A percentile compares a stretch with the other conserved stretches of the same genome.
phyloP scores from a whole-genome alignment of 2,113 vertebrate genomes.

The Sylvia atricapilla region DNA sequence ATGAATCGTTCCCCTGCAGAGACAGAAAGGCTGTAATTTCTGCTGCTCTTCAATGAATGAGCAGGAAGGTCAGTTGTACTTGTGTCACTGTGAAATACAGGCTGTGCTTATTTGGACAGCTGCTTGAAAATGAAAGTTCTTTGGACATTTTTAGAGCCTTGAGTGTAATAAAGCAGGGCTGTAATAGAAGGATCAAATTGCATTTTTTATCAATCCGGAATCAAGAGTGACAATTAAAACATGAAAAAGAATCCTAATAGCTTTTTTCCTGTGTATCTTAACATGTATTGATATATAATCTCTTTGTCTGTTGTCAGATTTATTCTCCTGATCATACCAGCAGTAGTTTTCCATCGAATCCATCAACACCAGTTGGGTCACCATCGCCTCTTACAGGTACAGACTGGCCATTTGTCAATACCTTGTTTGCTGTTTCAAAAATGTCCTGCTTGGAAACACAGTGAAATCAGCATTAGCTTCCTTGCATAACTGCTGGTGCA shows the following conservation, averaged over 20 bases:
- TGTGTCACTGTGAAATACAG: slow-evolving; percentile 5
- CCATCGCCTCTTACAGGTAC: slow-evolving; percentile 93
- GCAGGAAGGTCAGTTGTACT: slow-evolving; percentile 1
- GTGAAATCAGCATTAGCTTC: neutral
- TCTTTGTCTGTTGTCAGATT: slow-evolving; percentile 81
- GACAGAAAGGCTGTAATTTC: neutral
- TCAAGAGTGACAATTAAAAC: slow-evolving; percentile 49
- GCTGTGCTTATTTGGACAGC: slow-evolving; percentile 19
- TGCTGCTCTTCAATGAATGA: neutral
- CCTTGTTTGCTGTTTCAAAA: neutral
- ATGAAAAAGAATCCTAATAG: slow-evolving; percentile 55
- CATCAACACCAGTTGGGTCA: slow-evolving; percentile 95
- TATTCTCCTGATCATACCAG: slow-evolving; percentile 99
- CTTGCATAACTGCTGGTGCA: neutral
- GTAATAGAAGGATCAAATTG: slow-evolving; percentile 62
- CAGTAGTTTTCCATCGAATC: slow-evolving; percentile 98
- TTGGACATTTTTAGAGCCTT: slow-evolving; percentile 57
- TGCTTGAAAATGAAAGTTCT: slow-evolving; percentile 56
- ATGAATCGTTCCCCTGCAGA: neutral
- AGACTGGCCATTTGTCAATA: slow-evolving; percentile 41
- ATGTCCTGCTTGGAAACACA: neutral
- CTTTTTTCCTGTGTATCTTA: neutral
- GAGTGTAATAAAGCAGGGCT: slow-evolving; percentile 49
- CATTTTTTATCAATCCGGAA: slow-evolving; percentile 23
- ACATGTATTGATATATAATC: slow-evolving; percentile 6